phyloP scores from a whole-genome alignment of 2,888 invertebrate species.

The Notodonta dromedarius region DNA sequence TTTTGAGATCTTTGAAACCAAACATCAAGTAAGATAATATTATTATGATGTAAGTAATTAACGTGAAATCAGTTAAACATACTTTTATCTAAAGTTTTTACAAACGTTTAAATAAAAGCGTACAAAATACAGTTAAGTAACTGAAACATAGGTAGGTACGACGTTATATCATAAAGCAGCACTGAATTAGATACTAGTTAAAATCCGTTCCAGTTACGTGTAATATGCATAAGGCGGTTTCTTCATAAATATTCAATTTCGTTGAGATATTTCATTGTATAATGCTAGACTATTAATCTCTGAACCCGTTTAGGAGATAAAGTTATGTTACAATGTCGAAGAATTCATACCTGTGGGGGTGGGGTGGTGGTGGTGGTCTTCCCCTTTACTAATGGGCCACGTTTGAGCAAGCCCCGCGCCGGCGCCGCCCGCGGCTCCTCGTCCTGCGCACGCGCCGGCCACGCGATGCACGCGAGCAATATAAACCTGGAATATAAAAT shows the following conservation, averaged over 20 bases:
- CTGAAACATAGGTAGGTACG: background rate
- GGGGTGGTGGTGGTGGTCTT: conserved; percentile 75
- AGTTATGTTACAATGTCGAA: too few relatives aligned
- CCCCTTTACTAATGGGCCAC: conserved; percentile 63
- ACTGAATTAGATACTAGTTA: background rate
- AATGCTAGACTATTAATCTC: background rate
- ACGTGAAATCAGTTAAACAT: too few relatives aligned
- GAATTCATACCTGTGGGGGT: conserved; percentile 61
- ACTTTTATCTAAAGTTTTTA: too few relatives aligned
- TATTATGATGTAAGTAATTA: too few relatives aligned
- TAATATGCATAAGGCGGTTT: conserved; percentile 7
- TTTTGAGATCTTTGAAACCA: too few relatives aligned
- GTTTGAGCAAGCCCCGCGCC: conserved; percentile 63
- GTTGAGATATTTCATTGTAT: conserved; percentile 8
- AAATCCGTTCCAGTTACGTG: conserved; percentile 7
- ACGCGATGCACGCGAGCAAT: conserved; percentile 63
- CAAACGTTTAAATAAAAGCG: background rate
- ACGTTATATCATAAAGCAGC: background rate
- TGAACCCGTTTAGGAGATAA: background rate
- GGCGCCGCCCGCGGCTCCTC: conserved; percentile 56
- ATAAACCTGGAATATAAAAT: conserved; percentile 62
- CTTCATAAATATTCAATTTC: conserved; percentile 7
- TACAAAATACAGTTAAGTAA: background rate
- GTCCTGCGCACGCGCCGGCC: conserved; percentile 65
- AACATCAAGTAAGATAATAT: too few relatives aligned